Evolutionary conservation across 2,113 vertebrate genomes (phyloP), one percentile per base, ranked within the genome.

Genomic region (Pao palembangensis): DNA sequence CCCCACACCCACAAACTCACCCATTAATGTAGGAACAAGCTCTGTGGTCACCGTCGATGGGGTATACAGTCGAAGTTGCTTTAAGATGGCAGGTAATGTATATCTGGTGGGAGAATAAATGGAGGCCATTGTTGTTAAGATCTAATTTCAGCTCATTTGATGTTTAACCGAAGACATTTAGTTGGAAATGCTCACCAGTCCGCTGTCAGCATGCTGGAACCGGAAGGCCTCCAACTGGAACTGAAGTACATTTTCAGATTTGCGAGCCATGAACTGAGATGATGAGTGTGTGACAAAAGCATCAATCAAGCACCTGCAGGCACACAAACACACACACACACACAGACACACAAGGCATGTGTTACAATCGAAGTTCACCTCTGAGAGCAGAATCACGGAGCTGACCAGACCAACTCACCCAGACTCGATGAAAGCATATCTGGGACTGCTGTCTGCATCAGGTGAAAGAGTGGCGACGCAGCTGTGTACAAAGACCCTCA

Each of bases 81-180:
- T 46, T 80, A 71, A 92, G 58, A 12, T 71, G 19, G 65, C 91
- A 92, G 20, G 87, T 88, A 52, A 92, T 78, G 66, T 88, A 91
- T 44, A 90, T 18, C 89, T 90, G 51, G 57, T 18, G 4, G 25
- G 66, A 55, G 21, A 63, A 51, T 3, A 23, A 1, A 57, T 1
- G 34, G 34, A 5, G 12, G 14, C 51, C 51, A 47, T 12, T 49
- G 51, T 55, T 44, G 18, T 28, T 20, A 49, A 17, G 0, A 15
- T 20, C 2, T 25, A 1, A 48, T 7, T 18, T 13, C 12, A n/a
- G 5, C 4, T 17, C 14, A 54, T 16, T 53, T 31, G 6, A 57
- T 14, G 6, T 13, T 28, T 2, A 38, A 13, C 4, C 43, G 43
- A 50, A 46, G 3, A 4, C 17, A 56, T 68, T 1, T 13, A 5